Conservation (phyloP, 2,888 invertebrate genomes). For the Aspidiotus rigidus region DNA sequence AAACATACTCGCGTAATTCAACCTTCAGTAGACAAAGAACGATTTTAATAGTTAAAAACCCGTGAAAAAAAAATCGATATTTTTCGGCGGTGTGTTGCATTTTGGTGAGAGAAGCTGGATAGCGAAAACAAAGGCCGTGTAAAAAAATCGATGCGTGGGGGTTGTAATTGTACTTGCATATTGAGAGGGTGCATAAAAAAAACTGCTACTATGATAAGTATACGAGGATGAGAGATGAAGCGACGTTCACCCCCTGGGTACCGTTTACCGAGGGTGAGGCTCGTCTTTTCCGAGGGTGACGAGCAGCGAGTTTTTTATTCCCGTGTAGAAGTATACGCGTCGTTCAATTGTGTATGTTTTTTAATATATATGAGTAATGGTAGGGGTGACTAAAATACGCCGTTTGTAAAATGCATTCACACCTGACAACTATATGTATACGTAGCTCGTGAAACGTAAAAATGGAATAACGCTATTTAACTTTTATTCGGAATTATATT, state of each 20-base stretch:
- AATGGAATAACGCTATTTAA: too few relatives aligned
- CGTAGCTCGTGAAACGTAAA: too few relatives aligned
- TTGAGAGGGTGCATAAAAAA: slow-evolving; percentile 33
- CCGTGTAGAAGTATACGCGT: not conserved
- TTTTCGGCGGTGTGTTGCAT: slow-evolving; percentile 20
- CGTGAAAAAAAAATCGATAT: slow-evolving; percentile 12
- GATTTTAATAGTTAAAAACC: not conserved
- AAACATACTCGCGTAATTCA: too few relatives aligned
- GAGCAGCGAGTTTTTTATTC: slow-evolving; percentile 25
- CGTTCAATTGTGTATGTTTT: slow-evolving; percentile 26
- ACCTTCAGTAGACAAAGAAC: too few relatives aligned
- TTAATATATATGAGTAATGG: slow-evolving; percentile 20
- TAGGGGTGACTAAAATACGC: slow-evolving; percentile 21
- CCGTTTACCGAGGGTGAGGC: slow-evolving; percentile 24
- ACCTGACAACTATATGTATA: too few relatives aligned
- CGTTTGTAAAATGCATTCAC: too few relatives aligned
- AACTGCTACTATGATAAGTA: slow-evolving; percentile 28
- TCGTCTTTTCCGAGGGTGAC: slow-evolving; percentile 24
- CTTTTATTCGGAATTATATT: too few relatives aligned
- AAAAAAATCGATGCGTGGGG: slow-evolving; percentile 34
- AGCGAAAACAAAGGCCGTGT: slow-evolving; percentile 26
- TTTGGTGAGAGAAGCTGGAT: slow-evolving; percentile 17
- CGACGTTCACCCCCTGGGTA: slow-evolving; percentile 31
- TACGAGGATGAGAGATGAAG: slow-evolving; percentile 14
- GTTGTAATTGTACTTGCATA: slow-evolving; percentile 34